A percentile compares a stretch with the other conserved stretches of the same genome.
These are phyloP conservation scores for Sebastes diaconus DNA, from an alignment of 2,797 vertebrate species.

Conservation along the genomic window DNA sequence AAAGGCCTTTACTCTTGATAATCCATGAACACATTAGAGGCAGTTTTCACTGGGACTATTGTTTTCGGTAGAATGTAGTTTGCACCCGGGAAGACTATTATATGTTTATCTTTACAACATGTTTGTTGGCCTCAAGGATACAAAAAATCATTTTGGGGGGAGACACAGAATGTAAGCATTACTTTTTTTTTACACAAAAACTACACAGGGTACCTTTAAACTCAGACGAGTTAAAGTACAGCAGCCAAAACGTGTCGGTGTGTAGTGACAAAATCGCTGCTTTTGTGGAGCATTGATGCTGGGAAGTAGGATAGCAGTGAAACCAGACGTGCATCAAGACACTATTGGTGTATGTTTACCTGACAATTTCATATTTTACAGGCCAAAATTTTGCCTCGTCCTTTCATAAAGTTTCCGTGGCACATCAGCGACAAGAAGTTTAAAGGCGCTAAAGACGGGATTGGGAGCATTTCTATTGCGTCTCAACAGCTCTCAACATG, in stretches of 20 bases:
- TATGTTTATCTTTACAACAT: too few species aligned
- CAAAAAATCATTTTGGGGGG: neutral
- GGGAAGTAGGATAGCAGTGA: neutral
- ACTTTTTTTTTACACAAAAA: neutral
- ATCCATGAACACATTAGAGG: neutral
- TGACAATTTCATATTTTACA: neutral
- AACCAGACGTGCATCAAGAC: neutral
- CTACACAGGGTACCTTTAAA: neutral
- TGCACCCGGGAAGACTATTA: neutral
- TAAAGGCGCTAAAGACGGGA: rapidly evolving
- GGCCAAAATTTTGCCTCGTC: neutral
- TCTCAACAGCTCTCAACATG: too few species aligned
- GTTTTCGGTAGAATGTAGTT: neutral
- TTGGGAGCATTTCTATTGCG: too few species aligned
- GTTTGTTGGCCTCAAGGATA: too few species aligned
- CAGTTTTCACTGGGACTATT: neutral
- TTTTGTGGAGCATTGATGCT: neutral
- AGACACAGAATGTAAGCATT: neutral
- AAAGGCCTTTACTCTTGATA: neutral
- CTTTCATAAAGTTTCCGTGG: too few species aligned
- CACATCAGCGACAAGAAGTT: too few species aligned
- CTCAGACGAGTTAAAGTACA: neutral
- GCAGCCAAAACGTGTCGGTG: neutral
- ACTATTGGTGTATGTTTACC: neutral
- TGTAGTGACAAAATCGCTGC: neutral